Evolutionary conservation across 2,113 vertebrate species (phyloP).

Genomic region (Silurus glanis): DNA sequence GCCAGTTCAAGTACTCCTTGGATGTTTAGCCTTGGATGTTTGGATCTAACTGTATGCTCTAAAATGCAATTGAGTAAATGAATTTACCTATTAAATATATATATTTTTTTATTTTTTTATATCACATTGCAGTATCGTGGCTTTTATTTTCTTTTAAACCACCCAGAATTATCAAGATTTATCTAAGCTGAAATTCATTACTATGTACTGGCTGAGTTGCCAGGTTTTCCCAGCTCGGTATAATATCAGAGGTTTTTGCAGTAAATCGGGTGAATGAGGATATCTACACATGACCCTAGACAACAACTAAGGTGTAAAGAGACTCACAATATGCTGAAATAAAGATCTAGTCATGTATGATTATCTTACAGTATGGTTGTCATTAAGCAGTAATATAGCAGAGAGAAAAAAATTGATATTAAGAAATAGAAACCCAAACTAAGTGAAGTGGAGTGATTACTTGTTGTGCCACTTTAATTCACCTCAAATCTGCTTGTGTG

Average conservation of each 20-base stretch:
- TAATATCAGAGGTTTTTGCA: neutral
- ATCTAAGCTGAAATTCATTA: neutral
- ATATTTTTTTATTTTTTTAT: neutral
- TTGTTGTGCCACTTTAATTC: neutral
- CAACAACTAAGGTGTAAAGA: neutral
- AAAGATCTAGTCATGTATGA: neutral
- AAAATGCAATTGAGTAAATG: neutral
- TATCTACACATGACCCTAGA: neutral
- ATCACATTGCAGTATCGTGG: neutral
- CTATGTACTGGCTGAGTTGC: neutral
- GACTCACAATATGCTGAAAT: neutral
- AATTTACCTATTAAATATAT: neutral
- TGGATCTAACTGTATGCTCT: neutral
- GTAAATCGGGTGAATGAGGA: neutral
- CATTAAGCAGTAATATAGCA: neutral
- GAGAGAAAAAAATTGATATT: neutral
- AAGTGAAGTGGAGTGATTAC: neutral
- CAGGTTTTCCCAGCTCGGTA: neutral
- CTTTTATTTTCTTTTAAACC: neutral
- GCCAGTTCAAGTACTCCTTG: neutral
- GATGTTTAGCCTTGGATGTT: neutral
- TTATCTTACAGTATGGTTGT: neutral
- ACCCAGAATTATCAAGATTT: neutral
- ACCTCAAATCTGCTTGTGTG: no score
- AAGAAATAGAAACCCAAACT: neutral